Conservation (phyloP, 2,797 vertebrate genomes). For the Eidolon dupreanum region DNA sequence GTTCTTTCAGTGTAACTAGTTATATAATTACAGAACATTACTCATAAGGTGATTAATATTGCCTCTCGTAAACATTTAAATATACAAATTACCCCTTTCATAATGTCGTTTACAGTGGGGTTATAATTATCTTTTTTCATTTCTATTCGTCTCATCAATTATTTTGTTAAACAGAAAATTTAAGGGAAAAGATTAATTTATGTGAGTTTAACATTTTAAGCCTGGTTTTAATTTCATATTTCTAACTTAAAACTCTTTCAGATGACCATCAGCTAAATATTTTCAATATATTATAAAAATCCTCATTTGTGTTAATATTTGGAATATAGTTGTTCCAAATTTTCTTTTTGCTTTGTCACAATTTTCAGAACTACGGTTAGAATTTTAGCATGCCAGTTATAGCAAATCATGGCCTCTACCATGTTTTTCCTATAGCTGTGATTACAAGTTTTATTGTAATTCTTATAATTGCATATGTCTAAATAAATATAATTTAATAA, state of each 20-base stretch:
- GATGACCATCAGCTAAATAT: background rate
- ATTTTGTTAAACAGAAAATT: constrained; percentile 30
- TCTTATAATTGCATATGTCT: background rate
- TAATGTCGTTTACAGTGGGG: background rate
- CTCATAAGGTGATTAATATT: background rate
- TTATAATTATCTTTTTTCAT: background rate
- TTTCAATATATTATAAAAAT: constrained; percentile 4
- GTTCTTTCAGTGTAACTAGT: background rate
- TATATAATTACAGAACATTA: background rate
- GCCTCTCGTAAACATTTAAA: constrained; percentile 4
- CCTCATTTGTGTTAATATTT: constrained; percentile 28
- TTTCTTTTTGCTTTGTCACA: constrained; percentile 28
- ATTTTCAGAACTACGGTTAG: constrained; percentile 29
- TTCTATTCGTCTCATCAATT: background rate
- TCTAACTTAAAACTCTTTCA: background rate
- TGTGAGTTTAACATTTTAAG: constrained; percentile 16
- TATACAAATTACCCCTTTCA: background rate
- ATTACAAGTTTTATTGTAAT: constrained; percentile 37
- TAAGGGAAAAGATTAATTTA: background rate
- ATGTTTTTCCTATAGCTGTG: constrained; percentile 6
- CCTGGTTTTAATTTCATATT: background rate
- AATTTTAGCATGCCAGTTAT: constrained; percentile 46
- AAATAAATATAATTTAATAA: constrained; percentile 68
- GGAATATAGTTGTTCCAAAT: background rate
- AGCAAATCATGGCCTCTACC: background rate